Conservation (phyloP, 2,888 invertebrate genomes). For the Mimas tiliae region DNA sequence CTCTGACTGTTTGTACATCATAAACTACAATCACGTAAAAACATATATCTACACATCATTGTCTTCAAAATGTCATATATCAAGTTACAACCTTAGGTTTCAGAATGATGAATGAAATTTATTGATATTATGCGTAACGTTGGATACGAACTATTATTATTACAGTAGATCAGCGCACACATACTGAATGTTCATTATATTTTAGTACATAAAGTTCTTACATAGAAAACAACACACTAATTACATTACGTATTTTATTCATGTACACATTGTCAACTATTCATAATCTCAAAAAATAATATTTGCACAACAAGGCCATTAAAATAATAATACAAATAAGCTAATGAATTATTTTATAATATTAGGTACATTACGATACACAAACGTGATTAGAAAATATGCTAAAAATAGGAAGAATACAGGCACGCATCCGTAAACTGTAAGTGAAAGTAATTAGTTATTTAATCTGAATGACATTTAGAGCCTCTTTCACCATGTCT, state of each 20-base stretch:
- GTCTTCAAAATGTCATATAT: constrained; percentile 74
- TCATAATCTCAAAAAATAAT: neutral
- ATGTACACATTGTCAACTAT: constrained; percentile 8
- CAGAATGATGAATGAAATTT: constrained; percentile 69
- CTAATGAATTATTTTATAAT: neutral
- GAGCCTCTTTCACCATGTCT: too few species aligned
- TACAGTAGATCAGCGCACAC: constrained; percentile 16
- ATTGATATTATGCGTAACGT: constrained; percentile 44
- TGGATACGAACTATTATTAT: constrained; percentile 44
- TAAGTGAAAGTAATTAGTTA: too few species aligned
- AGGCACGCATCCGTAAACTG: neutral
- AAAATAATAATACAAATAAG: neutral
- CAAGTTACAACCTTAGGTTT: constrained; percentile 82
- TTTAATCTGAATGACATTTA: too few species aligned
- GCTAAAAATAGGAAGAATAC: neutral
- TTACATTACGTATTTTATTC: constrained; percentile 20
- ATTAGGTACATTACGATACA: neutral
- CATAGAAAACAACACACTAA: constrained; percentile 11
- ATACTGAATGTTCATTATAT: constrained; percentile 1
- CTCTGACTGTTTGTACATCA: constrained; percentile 79
- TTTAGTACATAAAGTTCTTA: constrained; percentile 2
- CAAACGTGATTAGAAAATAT: neutral
- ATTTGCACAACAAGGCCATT: neutral
- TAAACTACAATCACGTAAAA: constrained; percentile 81
- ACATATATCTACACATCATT: constrained; percentile 78